A percentile compares a stretch with the other conserved stretches of the same genome.
Conservation (phyloP, 2,797 vertebrate species). For the Myotis daubentonii region DNA sequence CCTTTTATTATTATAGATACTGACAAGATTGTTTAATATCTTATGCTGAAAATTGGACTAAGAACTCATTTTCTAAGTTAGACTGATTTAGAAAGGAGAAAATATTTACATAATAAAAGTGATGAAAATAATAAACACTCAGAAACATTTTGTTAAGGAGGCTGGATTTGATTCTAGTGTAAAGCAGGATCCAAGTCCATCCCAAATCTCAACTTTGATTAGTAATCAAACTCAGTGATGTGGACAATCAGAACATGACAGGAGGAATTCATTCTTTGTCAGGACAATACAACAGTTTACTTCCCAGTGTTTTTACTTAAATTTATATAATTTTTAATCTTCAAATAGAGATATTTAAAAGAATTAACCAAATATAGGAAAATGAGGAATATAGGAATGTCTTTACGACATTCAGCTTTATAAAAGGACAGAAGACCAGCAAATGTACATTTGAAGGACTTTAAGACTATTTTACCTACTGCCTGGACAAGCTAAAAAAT, state of each 20-base stretch:
- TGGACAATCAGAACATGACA: neutral
- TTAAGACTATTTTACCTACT: conserved; percentile 31
- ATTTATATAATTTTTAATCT: neutral
- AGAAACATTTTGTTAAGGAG: conserved; percentile 2
- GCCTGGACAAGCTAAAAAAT: neutral
- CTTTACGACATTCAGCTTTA: neutral
- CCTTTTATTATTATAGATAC: too few relatives aligned
- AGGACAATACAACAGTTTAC: neutral
- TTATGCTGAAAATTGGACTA: neutral
- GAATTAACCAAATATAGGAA: neutral
- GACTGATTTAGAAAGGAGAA: neutral
- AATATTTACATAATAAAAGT: neutral
- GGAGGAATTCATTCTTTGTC: neutral
- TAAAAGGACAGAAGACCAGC: neutral
- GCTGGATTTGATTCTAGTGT: neutral
- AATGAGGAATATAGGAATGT: too few relatives aligned
- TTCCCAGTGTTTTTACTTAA: neutral
- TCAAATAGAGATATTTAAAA: neutral
- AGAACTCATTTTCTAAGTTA: neutral
- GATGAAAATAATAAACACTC: neutral
- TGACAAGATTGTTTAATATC: neutral
- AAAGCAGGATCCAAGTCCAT: neutral
- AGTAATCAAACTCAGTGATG: neutral
- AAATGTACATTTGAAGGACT: conserved; percentile 47
- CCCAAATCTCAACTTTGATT: neutral